These are phyloP conservation scores for Himalopsyche kuldschensis DNA, from an alignment of 2,888 invertebrate genomes.

Conservation along the genomic window DNA sequence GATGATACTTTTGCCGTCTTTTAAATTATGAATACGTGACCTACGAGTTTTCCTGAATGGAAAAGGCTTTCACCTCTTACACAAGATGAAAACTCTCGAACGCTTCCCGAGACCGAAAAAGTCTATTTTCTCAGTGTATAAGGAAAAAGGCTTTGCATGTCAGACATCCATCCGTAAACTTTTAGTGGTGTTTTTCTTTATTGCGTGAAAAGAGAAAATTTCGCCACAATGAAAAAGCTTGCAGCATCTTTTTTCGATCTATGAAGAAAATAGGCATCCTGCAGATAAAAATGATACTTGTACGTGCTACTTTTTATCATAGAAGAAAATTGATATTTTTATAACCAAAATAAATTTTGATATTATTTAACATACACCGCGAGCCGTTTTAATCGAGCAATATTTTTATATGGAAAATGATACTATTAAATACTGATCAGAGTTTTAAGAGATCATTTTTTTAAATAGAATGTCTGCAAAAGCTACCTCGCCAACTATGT, in stretches of 20 bases:
- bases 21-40: background rate
- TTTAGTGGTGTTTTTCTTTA: background rate
- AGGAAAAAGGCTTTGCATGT: conserved; percentile 22
- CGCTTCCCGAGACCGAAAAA: background rate
- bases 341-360: no score
- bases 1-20: background rate
- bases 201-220: conserved; percentile 14
- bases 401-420: no score
- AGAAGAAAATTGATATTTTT: no score
- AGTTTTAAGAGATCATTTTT: no score
- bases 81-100: background rate
- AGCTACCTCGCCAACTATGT: no score
- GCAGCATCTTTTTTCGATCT: background rate
- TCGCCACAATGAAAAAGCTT: background rate
- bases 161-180: conserved; percentile 14
- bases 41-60: background rate
- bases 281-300: background rate
- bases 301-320: background rate
- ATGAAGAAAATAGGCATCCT: background rate
- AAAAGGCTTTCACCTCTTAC: conserved; percentile 7
- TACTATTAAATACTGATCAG: no score
- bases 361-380: no score
- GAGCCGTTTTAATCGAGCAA: no score
- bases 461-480: no score
- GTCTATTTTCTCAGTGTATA: background rate